phyloP scores from a whole-genome alignment of 2,888 invertebrate species.

The Lymantria monacha region DNA sequence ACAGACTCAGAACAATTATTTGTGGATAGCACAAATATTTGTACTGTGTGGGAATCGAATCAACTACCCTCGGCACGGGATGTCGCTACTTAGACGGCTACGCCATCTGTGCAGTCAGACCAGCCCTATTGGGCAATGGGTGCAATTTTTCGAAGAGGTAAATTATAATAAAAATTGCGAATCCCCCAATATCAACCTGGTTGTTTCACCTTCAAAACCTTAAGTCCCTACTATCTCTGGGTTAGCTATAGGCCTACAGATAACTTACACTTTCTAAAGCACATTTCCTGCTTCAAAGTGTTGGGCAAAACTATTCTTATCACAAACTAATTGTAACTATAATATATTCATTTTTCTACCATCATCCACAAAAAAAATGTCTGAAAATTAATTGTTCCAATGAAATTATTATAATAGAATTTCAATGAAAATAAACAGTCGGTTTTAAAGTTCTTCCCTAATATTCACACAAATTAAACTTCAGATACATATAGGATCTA shows the following conservation, averaged over 20 bases:
- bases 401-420: no score
- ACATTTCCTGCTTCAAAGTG: neutral
- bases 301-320: neutral
- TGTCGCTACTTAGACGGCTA: neutral
- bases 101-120: neutral
- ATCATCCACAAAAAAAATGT: no score
- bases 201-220: neutral
- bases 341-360: no score
- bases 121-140: neutral
- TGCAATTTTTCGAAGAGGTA: neutral
- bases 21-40: neutral
- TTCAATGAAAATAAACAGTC: no score
- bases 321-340: neutral
- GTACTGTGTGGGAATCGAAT: neutral
- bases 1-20: neutral
- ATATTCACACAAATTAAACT: no score
- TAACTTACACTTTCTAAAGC: neutral
- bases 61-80: neutral
- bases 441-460: no score
- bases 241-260: neutral
- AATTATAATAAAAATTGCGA: neutral
- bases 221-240: neutral
- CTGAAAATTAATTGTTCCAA: no score
- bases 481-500: no score
- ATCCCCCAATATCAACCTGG: neutral